Percentiles rank a stretch among this genome's conserved stretches.
Conservation (phyloP, 2,888 invertebrate species). For the Odiellus spinosus region DNA sequence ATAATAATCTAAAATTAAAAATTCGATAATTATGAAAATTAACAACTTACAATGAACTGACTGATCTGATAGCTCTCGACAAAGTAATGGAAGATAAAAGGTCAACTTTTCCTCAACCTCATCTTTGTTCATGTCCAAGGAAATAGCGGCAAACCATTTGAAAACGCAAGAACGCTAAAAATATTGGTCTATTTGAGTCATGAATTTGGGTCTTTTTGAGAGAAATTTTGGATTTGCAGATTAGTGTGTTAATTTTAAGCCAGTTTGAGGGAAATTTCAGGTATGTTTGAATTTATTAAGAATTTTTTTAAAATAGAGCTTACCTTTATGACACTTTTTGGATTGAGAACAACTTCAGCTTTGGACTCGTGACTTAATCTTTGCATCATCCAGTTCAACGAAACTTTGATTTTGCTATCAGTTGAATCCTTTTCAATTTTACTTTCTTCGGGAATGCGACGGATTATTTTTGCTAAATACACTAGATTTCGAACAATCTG, state of each 20-base stretch:
- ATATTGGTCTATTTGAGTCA: no score
- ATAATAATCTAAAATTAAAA: no score
- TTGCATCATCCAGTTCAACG: constrained; percentile 53
- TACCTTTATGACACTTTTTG: constrained; percentile 52
- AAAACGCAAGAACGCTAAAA: constrained; percentile 59
- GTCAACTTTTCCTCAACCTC: constrained; percentile 43
- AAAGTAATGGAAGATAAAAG: constrained; percentile 54
- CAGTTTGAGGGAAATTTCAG: no score
- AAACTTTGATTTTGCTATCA: constrained; percentile 4
- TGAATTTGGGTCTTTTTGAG: no score
- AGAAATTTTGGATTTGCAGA: no score
- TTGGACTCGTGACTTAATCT: constrained; percentile 58
- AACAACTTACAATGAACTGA: constrained; percentile 3
- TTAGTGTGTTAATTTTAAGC: no score
- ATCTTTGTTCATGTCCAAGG: constrained; percentile 38
- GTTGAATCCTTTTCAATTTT: constrained; percentile 1
- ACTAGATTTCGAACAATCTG: constrained; percentile 45
- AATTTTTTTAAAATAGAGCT: constrained; percentile 26
- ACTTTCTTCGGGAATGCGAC: constrained; percentile 27
- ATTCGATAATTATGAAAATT: no score
- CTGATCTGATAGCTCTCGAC: constrained; percentile 57
- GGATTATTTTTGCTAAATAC: constrained; percentile 49
- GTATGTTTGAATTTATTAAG: constrained; percentile 4
- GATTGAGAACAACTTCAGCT: constrained; percentile 55
- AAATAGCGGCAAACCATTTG: constrained; percentile 62